Base-by-base conservation (phyloP, 2,888 invertebrate species). In the Cryptus viduatorius region DNA sequence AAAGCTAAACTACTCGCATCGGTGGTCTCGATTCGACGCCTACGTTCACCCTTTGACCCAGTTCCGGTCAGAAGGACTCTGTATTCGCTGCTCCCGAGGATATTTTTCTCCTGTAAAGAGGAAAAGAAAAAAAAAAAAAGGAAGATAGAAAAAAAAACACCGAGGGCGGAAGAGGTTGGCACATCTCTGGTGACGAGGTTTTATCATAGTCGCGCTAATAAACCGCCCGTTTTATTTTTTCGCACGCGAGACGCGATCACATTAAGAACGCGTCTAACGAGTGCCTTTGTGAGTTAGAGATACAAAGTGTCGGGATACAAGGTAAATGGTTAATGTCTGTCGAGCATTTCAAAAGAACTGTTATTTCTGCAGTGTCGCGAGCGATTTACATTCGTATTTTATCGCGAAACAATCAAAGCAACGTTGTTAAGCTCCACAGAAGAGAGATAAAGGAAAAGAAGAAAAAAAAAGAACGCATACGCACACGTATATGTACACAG, bases 41-140 rank as follows among this genome's bases (percentile, higher is more conserved):
- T 85, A 87, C 87, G 80, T 83, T 87, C 87, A 87, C 84, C 87
- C 87, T 87, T 83, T 87, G 87, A 87, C 87, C 87, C 84, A 87
- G 82, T 86, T 87, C 69, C 82, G 81, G 86, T 68, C 77, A 69
- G 78, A 77, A 86, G 85, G 83, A 85, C 80, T 84, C 80, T 72
- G 73, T 77, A 83, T 77, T 77, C 79, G 69, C 79, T 69, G 59
- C 65, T 79, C 69, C 24, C 56, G 59, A 79, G 79, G 79, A 76
- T 84, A 79, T 61, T 75, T 50, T 84, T 81, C 79, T 76, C 65
- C 75, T 65, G 69, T 16, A 75, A 75, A 82, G 65, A 61, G 14
- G 29, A 61, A 61, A 31, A 31, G 14, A 29, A 53, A 53, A 16
- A 19, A 16, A 53, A 53, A 53, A n/a, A 19, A 56, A 56, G 31